Evolutionary conservation across 2,888 invertebrate species (phyloP).

Genomic region (Megalurothrips usitatus): DNA sequence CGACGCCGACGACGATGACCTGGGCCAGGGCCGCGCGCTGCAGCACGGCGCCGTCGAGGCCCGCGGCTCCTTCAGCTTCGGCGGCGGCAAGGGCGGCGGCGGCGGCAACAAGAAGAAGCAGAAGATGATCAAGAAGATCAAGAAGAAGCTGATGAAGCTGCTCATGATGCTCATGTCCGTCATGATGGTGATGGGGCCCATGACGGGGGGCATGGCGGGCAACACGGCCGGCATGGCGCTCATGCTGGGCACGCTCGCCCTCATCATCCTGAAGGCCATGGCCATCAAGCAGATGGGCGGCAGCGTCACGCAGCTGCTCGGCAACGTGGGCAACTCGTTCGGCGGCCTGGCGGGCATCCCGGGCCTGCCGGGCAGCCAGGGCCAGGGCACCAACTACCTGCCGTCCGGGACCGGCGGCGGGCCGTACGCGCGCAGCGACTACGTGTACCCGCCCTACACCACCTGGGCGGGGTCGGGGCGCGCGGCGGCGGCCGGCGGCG

Average conservation of each 20-base stretch:
- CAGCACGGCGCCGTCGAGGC: conserved; percentile 27
- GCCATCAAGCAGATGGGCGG: conserved; percentile 30
- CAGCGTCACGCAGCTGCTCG: background rate
- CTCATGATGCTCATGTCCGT: conserved; percentile 29
- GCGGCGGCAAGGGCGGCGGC: conserved; percentile 30
- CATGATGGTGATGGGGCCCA: conserved; percentile 30
- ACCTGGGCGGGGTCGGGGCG: background rate
- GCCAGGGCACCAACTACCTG: conserved; percentile 29
- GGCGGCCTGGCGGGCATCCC: conserved; percentile 10
- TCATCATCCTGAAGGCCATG: conserved; percentile 33
- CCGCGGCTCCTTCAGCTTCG: conserved; percentile 16
- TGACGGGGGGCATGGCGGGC: conserved; percentile 30
- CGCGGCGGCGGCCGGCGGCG: background rate
- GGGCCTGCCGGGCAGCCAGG: background rate
- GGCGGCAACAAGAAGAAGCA: conserved; percentile 31
- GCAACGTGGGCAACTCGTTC: conserved; percentile 7
- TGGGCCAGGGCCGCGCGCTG: background rate
- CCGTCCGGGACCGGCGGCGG: background rate
- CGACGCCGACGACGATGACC: background rate
- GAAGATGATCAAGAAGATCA: conserved; percentile 32
- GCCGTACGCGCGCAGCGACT: conserved; percentile 8
- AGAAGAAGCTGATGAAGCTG: conserved; percentile 32
- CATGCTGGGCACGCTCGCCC: conserved; percentile 32
- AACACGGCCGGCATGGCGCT: conserved; percentile 33
- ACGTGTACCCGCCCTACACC: background rate